A percentile compares a stretch with the other conserved stretches of the same genome.
Evolutionary conservation across 37 sponge, comb jelly and placozoan genomes (phyloP).

Genomic region (Theonella swinhoei): DNA sequence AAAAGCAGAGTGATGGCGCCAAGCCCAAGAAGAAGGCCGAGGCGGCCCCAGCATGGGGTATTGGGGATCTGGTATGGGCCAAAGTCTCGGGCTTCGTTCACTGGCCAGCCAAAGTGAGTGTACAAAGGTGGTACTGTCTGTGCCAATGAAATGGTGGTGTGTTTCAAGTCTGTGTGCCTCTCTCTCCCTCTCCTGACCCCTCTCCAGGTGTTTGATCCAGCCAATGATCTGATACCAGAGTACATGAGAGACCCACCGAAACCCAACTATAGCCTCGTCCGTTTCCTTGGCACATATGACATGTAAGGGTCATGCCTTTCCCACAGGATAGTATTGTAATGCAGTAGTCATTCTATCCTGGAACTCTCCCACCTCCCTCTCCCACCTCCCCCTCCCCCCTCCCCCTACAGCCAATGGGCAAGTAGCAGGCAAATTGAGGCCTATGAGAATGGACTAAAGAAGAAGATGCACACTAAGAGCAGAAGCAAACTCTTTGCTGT

Average conservation of each 20-base stretch:
- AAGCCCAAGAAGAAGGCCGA: background rate
- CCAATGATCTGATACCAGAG: slow-evolving; percentile 41
- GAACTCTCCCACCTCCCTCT: background rate
- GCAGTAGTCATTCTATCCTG: background rate
- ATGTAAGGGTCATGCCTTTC: slow-evolving; percentile 37
- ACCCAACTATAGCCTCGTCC: slow-evolving; percentile 46
- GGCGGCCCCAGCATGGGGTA: slow-evolving; percentile 7
- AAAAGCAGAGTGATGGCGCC: slow-evolving; percentile 1
- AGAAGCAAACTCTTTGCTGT: slow-evolving; percentile 62
- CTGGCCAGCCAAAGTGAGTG: slow-evolving; percentile 71
- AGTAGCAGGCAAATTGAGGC: slow-evolving; percentile 28
- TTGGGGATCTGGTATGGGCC: slow-evolving; percentile 76
- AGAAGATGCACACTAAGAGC: slow-evolving; percentile 67
- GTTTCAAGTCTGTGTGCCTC: background rate
- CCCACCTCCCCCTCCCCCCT: background rate
- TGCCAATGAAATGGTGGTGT: background rate
- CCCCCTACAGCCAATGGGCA: slow-evolving; percentile 62
- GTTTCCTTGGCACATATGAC: slow-evolving; percentile 77
- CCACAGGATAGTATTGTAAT: background rate
- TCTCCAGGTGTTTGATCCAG: slow-evolving; percentile 52
- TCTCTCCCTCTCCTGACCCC: background rate
- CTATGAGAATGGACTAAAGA: slow-evolving; percentile 59
- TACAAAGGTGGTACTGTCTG: background rate
- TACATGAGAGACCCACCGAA: slow-evolving; percentile 56
- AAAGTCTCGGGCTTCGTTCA: slow-evolving; percentile 75